Base-by-base conservation (phyloP, 1,140 invertebrate genomes). In the Ephestia elutella region DNA sequence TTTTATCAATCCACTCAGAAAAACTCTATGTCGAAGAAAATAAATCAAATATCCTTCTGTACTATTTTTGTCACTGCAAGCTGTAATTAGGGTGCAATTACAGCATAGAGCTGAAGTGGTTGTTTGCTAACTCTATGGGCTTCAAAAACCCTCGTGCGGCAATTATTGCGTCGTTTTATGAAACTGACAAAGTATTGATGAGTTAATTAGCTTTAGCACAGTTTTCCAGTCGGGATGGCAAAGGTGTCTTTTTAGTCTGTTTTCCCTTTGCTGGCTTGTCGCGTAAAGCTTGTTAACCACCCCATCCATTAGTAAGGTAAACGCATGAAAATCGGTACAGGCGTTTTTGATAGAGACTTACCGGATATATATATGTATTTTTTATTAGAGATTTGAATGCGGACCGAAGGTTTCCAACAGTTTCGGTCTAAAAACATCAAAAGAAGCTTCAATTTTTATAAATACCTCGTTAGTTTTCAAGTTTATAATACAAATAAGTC, bases 21-120 rank as follows among this genome's bases (percentile, higher is more conserved):
- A n/a, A n/a, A 32, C 30, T 10, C 7, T n/a, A n/a, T n/a, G 30
- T 32, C 3, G 51, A n/a, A 54, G 1, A 1, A 30, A 21, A 11
- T 21, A 13, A n/a, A 21, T 20, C 2, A 21, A 4, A 18, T 10
- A 25, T 25, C 19, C 7, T 25, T 20, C 49, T 51, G 49, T 25
- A 51, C 19, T 21, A 4, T 21, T 21, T 1, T 54, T 25, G 28
- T 28, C 21, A 35, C 18, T 19, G n/a, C 15, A 44, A 20, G 60
- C 66, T 63, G 70, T 74, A 75, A 78, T 82, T 79, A 77, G 73
- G 75, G 73, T 75, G 73, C 73, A 75, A 76, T 75, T 72, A 65
- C 19, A 53, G 50, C 50, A 53, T n/a, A 76, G 72, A 65, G 74
- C 59, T 67, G 63, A 63, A 58, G 60, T 78, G 70, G 77, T 79